phyloP scores from a whole-genome alignment of 2,888 invertebrate genomes.

The Acleris literana region DNA sequence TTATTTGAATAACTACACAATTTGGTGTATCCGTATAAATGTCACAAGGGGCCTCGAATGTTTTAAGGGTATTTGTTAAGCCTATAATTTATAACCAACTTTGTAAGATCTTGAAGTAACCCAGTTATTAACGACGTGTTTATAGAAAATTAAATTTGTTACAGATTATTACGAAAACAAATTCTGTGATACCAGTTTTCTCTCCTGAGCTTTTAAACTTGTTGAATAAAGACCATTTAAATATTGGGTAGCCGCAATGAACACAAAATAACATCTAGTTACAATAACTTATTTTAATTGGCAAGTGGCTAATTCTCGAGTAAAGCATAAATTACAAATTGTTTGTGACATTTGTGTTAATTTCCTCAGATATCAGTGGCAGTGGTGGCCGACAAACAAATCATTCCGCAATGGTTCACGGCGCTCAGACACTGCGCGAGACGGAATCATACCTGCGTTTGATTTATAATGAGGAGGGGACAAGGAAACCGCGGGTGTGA shows the following conservation, averaged over 20 bases:
- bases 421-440: conserved; percentile 70
- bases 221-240: conserved; percentile 5
- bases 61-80: conserved; percentile 55
- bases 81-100: conserved; percentile 56
- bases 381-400: conserved; percentile 35
- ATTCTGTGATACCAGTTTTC: conserved; percentile 51
- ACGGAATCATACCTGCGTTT: conserved; percentile 78
- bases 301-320: not conserved
- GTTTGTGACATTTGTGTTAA: conserved; percentile 14
- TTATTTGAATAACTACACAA: conserved; percentile 50
- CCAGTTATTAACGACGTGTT: conserved; percentile 63
- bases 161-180: conserved; percentile 55
- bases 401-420: conserved; percentile 41
- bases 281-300: too few relatives aligned
- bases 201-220: conserved; percentile 13
- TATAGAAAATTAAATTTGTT: conserved; percentile 66
- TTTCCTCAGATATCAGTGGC: conserved; percentile 30
- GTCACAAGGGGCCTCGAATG: conserved; percentile 43
- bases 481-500: conserved; percentile 71
- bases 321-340: conserved; percentile 6
- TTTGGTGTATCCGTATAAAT: conserved; percentile 44
- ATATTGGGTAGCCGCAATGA: too few relatives aligned
- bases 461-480: conserved; percentile 81
- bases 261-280: too few relatives aligned
- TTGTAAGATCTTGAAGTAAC: conserved; percentile 52